phyloP scores from a whole-genome alignment of 2,113 vertebrate genomes.

The Cheirogaleus medius region DNA sequence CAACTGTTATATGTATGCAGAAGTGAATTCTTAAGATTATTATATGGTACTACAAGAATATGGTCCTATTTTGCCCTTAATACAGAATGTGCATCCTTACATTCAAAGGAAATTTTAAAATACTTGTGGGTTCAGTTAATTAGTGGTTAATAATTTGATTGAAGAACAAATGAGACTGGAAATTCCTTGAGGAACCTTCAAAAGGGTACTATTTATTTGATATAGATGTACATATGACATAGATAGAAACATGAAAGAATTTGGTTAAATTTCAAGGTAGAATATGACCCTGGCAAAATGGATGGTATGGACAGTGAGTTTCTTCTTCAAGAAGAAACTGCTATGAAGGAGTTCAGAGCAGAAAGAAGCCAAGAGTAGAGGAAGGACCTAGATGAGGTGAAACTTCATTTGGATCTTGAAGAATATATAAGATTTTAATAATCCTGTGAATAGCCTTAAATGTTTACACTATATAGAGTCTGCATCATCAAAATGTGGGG shows the following conservation, averaged over 20 bases:
- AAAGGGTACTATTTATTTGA: neutral
- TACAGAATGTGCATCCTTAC: neutral
- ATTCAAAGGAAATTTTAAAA: neutral
- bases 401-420: conserved; percentile 1
- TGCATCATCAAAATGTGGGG: neutral
- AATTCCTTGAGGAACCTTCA: neutral
- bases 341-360: neutral
- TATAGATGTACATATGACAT: neutral
- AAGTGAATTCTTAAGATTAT: conserved; percentile 38
- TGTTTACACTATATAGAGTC: neutral
- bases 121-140: neutral
- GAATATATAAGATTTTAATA: neutral
- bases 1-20: conserved; percentile 14
- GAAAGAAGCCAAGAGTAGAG: neutral
- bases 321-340: neutral
- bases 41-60: neutral
- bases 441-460: neutral
- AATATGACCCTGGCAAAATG: neutral
- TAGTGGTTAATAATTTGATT: conserved; percentile 20
- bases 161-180: neutral
- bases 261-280: neutral
- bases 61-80: neutral
- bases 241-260: neutral
- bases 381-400: neutral
- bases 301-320: neutral